Evolutionary conservation across 2,888 invertebrate genomes (phyloP).

Genomic region (Pollenia angustigena): DNA sequence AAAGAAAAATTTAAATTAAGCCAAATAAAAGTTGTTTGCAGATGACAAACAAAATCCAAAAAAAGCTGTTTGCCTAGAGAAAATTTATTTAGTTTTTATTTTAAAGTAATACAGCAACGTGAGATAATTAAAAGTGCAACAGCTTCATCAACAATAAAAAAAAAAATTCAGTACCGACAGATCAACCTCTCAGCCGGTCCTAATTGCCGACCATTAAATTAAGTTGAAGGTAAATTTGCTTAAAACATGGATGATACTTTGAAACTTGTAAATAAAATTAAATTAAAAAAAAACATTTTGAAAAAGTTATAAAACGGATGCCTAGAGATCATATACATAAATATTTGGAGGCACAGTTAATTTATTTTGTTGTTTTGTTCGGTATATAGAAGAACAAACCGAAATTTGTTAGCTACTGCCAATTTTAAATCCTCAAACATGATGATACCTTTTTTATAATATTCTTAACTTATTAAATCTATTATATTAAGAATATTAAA

Average conservation of each 20-base stretch:
- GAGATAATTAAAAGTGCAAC: conserved; percentile 44
- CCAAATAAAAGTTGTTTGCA: conserved; percentile 49
- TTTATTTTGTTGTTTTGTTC: too few species aligned
- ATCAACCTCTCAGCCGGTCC: not conserved
- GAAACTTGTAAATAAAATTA: not conserved
- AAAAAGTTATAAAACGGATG: too few species aligned
- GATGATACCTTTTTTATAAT: too few species aligned
- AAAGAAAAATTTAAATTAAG: conserved; percentile 10
- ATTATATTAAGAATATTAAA: too few species aligned
- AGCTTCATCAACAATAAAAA: not conserved
- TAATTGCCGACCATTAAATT: conserved; percentile 12
- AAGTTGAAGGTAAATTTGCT: conserved; percentile 55
- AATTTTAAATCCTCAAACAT: too few species aligned
- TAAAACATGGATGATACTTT: not conserved
- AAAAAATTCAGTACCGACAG: too few species aligned
- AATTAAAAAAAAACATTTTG: too few species aligned
- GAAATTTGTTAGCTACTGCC: too few species aligned
- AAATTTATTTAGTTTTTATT: conserved; percentile 19
- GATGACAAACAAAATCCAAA: conserved; percentile 8
- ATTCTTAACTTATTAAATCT: too few species aligned
- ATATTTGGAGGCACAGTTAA: too few species aligned
- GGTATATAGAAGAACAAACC: too few species aligned
- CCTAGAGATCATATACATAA: too few species aligned
- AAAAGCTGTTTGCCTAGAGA: conserved; percentile 44
- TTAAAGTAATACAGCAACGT: conserved; percentile 29